These are phyloP conservation scores for Vanessa cardui DNA, from an alignment of 2,888 invertebrate genomes.

Conservation along the genomic window DNA sequence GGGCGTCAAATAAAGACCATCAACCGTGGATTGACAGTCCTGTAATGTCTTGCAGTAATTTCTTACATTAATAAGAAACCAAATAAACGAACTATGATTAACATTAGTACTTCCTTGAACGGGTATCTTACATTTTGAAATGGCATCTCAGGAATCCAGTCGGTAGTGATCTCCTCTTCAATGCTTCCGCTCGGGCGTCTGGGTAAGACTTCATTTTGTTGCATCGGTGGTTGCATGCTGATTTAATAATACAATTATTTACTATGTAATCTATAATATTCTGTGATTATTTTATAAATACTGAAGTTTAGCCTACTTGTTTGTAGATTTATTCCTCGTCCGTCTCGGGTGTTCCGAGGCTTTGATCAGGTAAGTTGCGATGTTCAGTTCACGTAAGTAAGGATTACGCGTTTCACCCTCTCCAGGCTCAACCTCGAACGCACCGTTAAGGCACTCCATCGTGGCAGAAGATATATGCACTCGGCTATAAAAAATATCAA, in stretches of 20 bases:
- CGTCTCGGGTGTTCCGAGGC: conserved; percentile 88
- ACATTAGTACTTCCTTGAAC: background rate
- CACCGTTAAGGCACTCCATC: conserved; percentile 90
- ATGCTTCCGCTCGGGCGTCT: conserved; percentile 79
- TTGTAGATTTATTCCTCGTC: conserved; percentile 72
- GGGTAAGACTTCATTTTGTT: conserved; percentile 46
- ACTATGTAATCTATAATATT: background rate
- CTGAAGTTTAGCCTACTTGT: conserved; percentile 45
- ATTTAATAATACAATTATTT: conserved; percentile 5
- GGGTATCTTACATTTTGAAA: conserved; percentile 91
- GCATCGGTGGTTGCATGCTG: conserved; percentile 49
- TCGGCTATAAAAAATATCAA: conserved; percentile 82
- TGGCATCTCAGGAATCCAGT: conserved; percentile 96
- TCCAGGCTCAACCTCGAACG: conserved; percentile 97
- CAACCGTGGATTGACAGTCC: too few relatives aligned
- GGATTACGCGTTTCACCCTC: conserved; percentile 91
- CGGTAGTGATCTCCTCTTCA: conserved; percentile 90
- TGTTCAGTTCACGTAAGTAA: conserved; percentile 92
- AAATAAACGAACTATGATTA: too few relatives aligned
- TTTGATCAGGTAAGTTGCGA: conserved; percentile 94
- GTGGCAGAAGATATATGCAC: conserved; percentile 98
- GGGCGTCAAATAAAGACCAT: too few relatives aligned
- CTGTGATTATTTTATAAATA: background rate
- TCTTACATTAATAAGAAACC: too few relatives aligned
- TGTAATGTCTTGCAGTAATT: too few relatives aligned